phyloP scores from a whole-genome alignment of 2,888 invertebrate species.

The Drosophila paramelanica region DNA sequence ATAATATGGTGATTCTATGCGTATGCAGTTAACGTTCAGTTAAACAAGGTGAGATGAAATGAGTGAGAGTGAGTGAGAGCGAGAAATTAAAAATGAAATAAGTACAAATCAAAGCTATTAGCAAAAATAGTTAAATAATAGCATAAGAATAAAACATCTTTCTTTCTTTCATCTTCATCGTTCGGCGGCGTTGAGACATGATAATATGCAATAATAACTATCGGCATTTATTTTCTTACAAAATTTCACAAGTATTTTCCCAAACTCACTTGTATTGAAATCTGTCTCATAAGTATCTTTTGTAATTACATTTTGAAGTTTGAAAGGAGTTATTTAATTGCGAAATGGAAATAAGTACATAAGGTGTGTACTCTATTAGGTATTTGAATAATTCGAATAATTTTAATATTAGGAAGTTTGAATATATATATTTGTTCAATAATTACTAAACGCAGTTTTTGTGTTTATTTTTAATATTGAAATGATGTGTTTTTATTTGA shows the following conservation, averaged over 20 bases:
- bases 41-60: slow-evolving; percentile 43
- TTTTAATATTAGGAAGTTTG: slow-evolving; percentile 29
- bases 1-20: slow-evolving; percentile 40
- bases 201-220: slow-evolving; percentile 45
- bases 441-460: slow-evolving; percentile 27
- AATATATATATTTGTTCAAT: slow-evolving; percentile 34
- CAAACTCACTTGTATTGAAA: slow-evolving; percentile 84
- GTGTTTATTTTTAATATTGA: neutral
- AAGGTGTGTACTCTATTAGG: slow-evolving; percentile 50
- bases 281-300: slow-evolving; percentile 85
- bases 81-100: slow-evolving; percentile 57
- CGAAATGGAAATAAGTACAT: slow-evolving; percentile 67
- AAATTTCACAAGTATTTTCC: slow-evolving; percentile 82
- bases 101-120: slow-evolving; percentile 59
- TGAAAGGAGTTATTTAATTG: slow-evolving; percentile 45
- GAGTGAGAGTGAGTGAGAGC: slow-evolving; percentile 49
- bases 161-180: slow-evolving; percentile 68
- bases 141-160: slow-evolving; percentile 63
- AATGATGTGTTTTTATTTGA: slow-evolving; percentile 18
- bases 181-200: slow-evolving; percentile 48
- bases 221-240: slow-evolving; percentile 40
- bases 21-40: slow-evolving; percentile 41
- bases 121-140: slow-evolving; percentile 70
- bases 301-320: slow-evolving; percentile 73
- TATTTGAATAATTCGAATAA: slow-evolving; percentile 31